A percentile compares a stretch with the other conserved stretches of the same genome.
Conservation (phyloP, 2,113 vertebrate genomes). For the Lampris incognitus region DNA sequence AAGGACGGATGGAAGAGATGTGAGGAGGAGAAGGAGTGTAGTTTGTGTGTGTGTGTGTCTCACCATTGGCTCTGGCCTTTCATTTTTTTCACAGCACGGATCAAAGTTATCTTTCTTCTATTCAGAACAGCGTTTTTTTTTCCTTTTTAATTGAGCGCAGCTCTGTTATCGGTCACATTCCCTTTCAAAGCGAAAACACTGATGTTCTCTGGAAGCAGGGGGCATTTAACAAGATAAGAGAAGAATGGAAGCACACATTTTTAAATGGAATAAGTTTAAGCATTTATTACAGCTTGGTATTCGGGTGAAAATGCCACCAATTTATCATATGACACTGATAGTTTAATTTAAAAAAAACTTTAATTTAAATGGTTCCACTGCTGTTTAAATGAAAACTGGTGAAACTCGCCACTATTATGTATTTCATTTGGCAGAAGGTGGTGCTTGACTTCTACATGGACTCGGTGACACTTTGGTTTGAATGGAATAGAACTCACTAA, state of each 20-base stretch:
- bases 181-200: constrained; percentile 39
- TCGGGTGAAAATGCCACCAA: constrained; percentile 45
- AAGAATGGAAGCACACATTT: constrained; percentile 39
- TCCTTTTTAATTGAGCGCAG: constrained; percentile 33
- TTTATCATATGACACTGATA: constrained; percentile 22
- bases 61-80: constrained; percentile 30
- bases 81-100: constrained; percentile 44
- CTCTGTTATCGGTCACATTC: constrained; percentile 40
- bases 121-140: constrained; percentile 32
- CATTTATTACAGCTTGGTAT: constrained; percentile 6
- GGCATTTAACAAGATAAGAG: constrained; percentile 44
- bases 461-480: too few relatives aligned
- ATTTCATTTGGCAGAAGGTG: too few relatives aligned
- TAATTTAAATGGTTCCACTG: not conserved
- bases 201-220: constrained; percentile 31
- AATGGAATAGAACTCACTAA: too few relatives aligned
- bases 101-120: constrained; percentile 48
- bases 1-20: not conserved
- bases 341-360: too few relatives aligned
- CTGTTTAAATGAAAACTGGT: not conserved
- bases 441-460: too few relatives aligned
- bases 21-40: not conserved
- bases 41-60: not conserved
- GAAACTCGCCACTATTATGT: too few relatives aligned
- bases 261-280: constrained; percentile 40